Percentiles rank a stretch among this genome's conserved stretches.
phyloP scores from a whole-genome alignment of 1,140 invertebrate genomes.

The Conus ventricosus region DNA sequence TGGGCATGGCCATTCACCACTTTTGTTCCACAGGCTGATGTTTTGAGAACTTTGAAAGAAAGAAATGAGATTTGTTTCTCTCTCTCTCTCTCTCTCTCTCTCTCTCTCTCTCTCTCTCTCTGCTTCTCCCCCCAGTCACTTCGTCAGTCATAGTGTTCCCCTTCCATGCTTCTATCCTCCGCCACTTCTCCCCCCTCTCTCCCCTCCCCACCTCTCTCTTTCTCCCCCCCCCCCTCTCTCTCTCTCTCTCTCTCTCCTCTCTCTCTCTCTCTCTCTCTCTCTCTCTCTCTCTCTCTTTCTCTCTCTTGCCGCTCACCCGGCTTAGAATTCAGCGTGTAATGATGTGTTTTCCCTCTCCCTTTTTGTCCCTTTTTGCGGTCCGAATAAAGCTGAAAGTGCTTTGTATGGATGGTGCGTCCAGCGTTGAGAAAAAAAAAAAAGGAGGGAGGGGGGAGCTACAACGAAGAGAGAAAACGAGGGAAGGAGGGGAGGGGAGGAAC shows the following conservation, averaged over 20 bases:
- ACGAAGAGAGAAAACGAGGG: not conserved
- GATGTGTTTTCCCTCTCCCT: not conserved
- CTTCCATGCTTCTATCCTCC: conserved; percentile 6
- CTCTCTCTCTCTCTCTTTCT: conserved; percentile 38
- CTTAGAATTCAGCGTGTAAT: no score
- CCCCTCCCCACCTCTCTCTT: not conserved
- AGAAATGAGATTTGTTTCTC: no score
- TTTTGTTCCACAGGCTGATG: no score
- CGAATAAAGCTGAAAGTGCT: no score
- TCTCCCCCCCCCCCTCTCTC: not conserved
- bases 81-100: no score
- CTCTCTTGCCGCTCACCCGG: not conserved
- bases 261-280: conserved; percentile 16
- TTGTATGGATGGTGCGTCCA: no score
- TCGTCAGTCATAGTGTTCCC: not conserved
- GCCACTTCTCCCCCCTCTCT: conserved; percentile 8
- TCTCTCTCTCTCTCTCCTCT: not conserved
- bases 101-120: not conserved
- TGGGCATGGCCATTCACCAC: no score
- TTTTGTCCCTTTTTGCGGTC: no score
- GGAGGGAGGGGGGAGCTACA: not conserved
- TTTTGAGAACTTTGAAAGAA: no score
- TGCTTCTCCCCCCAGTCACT: not conserved
- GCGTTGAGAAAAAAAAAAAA: no score
- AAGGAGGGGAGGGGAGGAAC: not conserved